Evolutionary conservation across 2,113 vertebrate genomes (phyloP), one percentile per base, ranked within the genome.

Genomic region (Pseudopipra pipra): DNA sequence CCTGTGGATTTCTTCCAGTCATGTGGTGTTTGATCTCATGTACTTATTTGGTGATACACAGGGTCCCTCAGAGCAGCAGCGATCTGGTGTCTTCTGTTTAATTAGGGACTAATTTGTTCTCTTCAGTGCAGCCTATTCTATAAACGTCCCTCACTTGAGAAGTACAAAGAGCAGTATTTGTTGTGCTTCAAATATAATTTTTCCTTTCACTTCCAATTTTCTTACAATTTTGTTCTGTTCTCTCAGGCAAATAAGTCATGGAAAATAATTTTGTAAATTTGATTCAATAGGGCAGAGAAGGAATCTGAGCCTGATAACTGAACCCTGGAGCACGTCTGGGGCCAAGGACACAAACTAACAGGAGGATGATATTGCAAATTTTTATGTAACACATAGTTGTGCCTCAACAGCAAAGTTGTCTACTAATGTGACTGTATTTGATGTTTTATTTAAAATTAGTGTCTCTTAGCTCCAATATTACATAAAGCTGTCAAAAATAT

Each of bases 401-500:
- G 73, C 61, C 82, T 92, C 56, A 81, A 52, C 11, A 72, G 31
- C 47, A 47, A 93, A 91, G 66, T 3, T 82, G 39, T 80, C 68
- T 81, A 27, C 39, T 87, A 47, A 81, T 37, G 12, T 44, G 21
- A 85, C 54, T 78, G 6, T 55, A 85, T 80, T 77, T 77, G 51
- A 94, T 81, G 51, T 89, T 92, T 90, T 81, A 84, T 81, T 95
- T 95, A 84, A 92, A 90, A 92, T 74, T 33, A 55, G 35, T 22
- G 11, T 80, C 30, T 92, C 72, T 80, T 18, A 65, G 71, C 41
- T 76, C 63, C 28, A 71, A 15, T 66, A 62, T 43, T 61, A 83
- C 15, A 66, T 66, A 62, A 86, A 88, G 21, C 37, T 79, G 41
- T 65, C 79, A 93, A 72, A 96, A 86, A 55, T n/a, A 81, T 21